Evolutionary conservation across 2,113 vertebrate genomes (phyloP).

Genomic region (Pteronura brasiliensis): DNA sequence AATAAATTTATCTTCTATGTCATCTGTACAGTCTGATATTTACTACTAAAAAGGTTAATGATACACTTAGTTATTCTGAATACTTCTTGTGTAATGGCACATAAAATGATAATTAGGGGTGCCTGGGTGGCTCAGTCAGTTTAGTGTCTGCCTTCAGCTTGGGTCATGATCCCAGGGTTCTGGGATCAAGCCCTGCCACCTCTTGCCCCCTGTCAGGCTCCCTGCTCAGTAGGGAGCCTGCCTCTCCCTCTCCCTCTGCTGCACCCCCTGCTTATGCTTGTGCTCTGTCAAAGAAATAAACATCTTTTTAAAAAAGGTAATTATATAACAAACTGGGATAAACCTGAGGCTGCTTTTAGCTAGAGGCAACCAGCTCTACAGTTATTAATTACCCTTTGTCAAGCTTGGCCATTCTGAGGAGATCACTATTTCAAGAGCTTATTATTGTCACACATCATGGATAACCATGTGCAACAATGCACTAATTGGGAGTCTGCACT

Average conservation of each 20-base stretch:
- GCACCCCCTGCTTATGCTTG: not conserved
- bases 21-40: not conserved
- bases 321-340: not conserved
- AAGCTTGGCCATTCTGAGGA: not conserved
- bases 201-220: too few relatives aligned
- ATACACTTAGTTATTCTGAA: not conserved
- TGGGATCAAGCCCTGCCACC: too few relatives aligned
- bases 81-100: not conserved
- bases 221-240: too few relatives aligned
- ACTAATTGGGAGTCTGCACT: not conserved
- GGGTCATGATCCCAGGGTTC: too few relatives aligned
- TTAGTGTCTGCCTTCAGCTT: too few relatives aligned
- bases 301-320: not conserved
- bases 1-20: not conserved
- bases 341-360: not conserved
- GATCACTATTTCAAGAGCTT: not conserved
- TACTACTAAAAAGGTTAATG: not conserved
- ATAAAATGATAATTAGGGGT: not conserved
- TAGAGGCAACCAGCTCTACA: not conserved
- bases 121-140: too few relatives aligned
- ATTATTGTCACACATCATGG: not conserved
- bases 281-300: not conserved
- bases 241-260: not conserved
- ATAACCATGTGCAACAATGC: not conserved
- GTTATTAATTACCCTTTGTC: not conserved